A percentile compares a stretch with the other conserved stretches of the same genome.
phyloP scores from a whole-genome alignment of 2,888 invertebrate species.

The Ctena decussata region DNA sequence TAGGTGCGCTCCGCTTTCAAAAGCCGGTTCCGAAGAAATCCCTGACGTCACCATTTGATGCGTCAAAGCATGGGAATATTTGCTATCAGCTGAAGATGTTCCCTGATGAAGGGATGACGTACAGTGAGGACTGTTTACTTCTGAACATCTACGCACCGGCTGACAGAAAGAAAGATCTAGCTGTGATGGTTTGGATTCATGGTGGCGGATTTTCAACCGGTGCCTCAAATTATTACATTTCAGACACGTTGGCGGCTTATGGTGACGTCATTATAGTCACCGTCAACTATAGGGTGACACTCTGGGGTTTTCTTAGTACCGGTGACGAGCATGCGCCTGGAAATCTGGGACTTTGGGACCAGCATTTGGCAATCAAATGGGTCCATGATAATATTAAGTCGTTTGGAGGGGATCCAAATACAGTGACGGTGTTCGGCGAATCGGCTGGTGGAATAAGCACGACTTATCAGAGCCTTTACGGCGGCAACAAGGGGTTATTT shows the following conservation, averaged over 20 bases:
- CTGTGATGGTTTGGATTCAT: too few species aligned
- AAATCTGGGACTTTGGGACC: too few species aligned
- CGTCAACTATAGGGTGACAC: neutral
- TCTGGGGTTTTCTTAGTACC: conserved; percentile 9
- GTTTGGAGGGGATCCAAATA: neutral
- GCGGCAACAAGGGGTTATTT: neutral
- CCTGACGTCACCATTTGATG: neutral
- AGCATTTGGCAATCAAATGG: too few species aligned
- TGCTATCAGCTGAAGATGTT: neutral
- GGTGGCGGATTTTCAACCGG: neutral
- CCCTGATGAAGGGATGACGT: neutral
- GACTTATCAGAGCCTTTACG: neutral
- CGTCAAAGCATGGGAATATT: neutral
- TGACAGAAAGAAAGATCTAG: neutral
- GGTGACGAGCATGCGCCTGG: too few species aligned
- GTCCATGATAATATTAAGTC: neutral
- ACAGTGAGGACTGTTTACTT: neutral
- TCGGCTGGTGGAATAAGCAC: neutral
- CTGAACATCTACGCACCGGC: neutral
- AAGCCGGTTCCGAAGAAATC: neutral
- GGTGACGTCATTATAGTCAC: too few species aligned
- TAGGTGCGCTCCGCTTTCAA: neutral
- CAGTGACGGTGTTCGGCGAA: neutral
- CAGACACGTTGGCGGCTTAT: neutral
- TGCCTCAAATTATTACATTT: neutral